Evolutionary conservation across 2,888 invertebrate genomes (phyloP).

Genomic region (Saturnia pavonia): DNA sequence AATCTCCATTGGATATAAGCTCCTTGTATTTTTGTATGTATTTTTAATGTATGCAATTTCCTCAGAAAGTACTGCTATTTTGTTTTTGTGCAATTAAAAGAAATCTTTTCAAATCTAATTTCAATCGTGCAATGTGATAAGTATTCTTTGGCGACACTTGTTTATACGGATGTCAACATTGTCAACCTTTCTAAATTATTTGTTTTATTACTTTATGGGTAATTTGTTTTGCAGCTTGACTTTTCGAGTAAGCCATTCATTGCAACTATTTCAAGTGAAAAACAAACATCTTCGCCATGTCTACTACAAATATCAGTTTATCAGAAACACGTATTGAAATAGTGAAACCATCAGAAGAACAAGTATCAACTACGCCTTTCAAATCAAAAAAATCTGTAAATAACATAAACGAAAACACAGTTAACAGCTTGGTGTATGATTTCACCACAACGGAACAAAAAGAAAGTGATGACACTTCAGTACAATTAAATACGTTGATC

Average conservation of each 20-base stretch:
- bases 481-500: conserved; percentile 32
- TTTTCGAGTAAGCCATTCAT: not conserved
- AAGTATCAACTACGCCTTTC: conserved; percentile 41
- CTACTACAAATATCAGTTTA: conserved; percentile 8
- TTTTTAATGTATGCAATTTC: no score
- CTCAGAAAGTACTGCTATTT: no score
- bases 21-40: no score
- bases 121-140: no score
- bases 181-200: not conserved
- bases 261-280: not conserved
- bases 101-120: no score
- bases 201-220: conserved; percentile 1
- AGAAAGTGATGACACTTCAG: conserved; percentile 23
- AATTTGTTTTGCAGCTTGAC: conserved; percentile 2
- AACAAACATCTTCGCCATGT: conserved; percentile 8
- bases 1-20: no score
- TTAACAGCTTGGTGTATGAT: conserved; percentile 26
- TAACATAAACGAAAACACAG: conserved; percentile 31
- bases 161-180: not conserved
- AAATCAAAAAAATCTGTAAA: conserved; percentile 42
- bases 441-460: not conserved
- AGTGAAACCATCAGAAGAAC: conserved; percentile 9
- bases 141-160: no score
- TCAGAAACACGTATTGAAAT: not conserved
- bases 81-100: no score